Conservation (phyloP, 2,113 vertebrate genomes). For the Bombycilla garrulus region DNA sequence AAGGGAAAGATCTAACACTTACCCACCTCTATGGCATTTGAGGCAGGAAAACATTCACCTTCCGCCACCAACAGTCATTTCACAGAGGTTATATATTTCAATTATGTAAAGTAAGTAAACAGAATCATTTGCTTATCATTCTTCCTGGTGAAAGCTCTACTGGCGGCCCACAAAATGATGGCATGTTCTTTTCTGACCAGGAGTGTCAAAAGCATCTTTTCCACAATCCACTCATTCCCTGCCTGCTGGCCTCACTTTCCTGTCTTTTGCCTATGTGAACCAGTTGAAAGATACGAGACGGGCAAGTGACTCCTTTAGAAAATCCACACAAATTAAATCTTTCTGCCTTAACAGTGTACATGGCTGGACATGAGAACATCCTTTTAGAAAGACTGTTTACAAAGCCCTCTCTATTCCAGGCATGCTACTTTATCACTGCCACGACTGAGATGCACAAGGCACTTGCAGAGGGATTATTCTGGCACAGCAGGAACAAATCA, state of each 20-base stretch:
- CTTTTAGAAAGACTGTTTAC: background rate
- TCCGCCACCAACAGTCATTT: background rate
- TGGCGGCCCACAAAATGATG: background rate
- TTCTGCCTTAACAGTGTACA: background rate
- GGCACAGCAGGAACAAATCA: background rate
- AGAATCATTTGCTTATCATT: background rate
- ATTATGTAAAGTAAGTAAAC: background rate
- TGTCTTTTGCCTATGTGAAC: background rate
- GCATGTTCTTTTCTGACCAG: background rate
- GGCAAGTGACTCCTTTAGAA: background rate
- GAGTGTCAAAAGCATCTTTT: background rate
- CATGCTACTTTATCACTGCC: background rate
- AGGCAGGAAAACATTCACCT: background rate
- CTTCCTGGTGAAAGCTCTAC: background rate
- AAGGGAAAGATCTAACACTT: background rate
- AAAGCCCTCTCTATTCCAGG: background rate
- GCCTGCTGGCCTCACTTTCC: background rate
- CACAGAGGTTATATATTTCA: background rate
- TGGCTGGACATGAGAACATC: background rate
- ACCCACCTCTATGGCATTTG: background rate
- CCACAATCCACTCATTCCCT: background rate
- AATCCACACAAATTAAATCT: background rate
- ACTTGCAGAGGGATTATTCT: background rate
- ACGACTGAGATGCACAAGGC: background rate
- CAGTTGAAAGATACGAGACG: rapidly evolving